These are phyloP conservation scores for Vulpes lagopus DNA, from an alignment of 2,113 vertebrate genomes.

Conservation along the genomic window DNA sequence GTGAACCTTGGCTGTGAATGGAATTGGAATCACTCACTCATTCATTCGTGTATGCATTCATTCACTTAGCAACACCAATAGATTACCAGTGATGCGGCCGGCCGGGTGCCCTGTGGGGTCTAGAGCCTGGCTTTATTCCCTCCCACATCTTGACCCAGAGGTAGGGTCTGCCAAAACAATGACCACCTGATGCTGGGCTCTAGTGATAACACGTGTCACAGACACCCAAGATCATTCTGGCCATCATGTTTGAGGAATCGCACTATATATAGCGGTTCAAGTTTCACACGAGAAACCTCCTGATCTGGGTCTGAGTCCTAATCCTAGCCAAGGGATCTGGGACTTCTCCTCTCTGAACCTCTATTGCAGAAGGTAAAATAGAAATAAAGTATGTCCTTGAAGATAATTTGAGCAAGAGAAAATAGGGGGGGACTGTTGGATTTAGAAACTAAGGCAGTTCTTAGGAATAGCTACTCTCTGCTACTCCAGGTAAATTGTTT, in stretches of 20 bases:
- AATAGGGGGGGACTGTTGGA: neutral
- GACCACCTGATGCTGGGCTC: neutral
- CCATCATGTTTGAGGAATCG: neutral
- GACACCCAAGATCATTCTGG: neutral
- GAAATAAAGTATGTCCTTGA: neutral
- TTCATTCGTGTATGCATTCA: neutral
- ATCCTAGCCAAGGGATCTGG: neutral
- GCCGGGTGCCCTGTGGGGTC: accelerated
- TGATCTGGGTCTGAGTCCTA: neutral
- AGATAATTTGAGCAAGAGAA: neutral
- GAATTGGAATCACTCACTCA: neutral
- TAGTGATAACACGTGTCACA: neutral
- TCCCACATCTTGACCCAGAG: neutral
- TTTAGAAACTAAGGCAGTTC: neutral
- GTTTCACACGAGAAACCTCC: constrained; percentile 8
- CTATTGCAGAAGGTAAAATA: neutral
- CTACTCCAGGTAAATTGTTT: neutral
- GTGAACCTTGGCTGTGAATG: neutral
- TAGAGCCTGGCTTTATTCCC: neutral
- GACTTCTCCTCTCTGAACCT: neutral
- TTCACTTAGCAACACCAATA: neutral
- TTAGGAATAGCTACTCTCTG: neutral
- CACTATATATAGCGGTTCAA: neutral
- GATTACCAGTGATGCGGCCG: neutral
- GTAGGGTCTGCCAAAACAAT: neutral